Percentiles rank a stretch among this genome's conserved stretches.
These are phyloP conservation scores for Aegithalos caudatus DNA, from an alignment of 2,113 vertebrate species.

Conservation along the genomic window DNA sequence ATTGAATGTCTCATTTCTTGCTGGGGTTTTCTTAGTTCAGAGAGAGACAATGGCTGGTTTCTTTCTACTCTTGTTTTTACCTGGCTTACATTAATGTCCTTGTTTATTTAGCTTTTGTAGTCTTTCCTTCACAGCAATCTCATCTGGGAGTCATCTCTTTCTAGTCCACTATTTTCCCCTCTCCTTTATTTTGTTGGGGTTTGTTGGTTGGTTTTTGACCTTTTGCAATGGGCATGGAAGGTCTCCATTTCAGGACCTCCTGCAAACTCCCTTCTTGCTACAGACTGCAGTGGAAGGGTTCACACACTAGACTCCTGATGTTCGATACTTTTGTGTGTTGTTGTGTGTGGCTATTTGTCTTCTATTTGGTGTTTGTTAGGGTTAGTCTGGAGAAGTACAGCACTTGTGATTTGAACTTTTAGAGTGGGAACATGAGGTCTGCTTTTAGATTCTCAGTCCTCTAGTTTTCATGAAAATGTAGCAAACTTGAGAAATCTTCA, in stretches of 20 bases:
- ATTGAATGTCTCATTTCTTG: not conserved
- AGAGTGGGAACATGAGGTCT: not conserved
- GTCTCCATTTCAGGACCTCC: not conserved
- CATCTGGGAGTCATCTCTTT: not conserved
- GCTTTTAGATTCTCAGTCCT: not conserved
- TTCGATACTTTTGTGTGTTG: not conserved
- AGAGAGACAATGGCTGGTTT: not conserved
- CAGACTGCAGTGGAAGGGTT: not conserved
- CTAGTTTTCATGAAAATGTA: not conserved
- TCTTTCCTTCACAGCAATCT: not conserved
- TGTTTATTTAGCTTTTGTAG: not conserved
- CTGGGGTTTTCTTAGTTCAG: not conserved
- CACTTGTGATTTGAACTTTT: not conserved
- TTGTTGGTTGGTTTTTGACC: not conserved
- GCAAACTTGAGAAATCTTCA: not conserved
- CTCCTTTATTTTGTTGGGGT: not conserved
- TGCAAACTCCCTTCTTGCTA: not conserved
- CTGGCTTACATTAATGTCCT: not conserved
- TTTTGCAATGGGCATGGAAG: not conserved
- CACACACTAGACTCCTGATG: not conserved
- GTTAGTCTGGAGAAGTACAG: not conserved
- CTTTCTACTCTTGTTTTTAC: not conserved
- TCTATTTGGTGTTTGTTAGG: not conserved
- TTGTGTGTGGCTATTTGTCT: not conserved
- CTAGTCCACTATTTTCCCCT: rapidly evolving